A percentile compares a stretch with the other conserved stretches of the same genome.
phyloP scores from a whole-genome alignment of 2,113 vertebrate species.

The Entomyzon cyanotis region DNA sequence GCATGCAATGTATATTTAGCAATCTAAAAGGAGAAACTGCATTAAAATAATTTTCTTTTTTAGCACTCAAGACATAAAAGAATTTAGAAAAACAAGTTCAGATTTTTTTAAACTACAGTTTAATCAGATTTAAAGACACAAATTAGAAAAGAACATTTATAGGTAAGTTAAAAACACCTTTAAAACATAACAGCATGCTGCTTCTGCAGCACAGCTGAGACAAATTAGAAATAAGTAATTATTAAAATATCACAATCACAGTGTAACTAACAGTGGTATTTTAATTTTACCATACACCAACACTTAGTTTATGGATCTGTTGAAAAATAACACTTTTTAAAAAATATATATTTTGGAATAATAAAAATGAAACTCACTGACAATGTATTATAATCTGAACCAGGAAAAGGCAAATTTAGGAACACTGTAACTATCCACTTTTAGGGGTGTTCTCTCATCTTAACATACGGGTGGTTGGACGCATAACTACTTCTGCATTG shows the following conservation, averaged over 20 bases:
- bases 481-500: constrained; percentile 12
- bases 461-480: background rate
- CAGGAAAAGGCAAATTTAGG: constrained; percentile 60
- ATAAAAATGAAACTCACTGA: constrained; percentile 74
- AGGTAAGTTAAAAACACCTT: constrained; percentile 76
- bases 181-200: constrained; percentile 66
- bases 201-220: constrained; percentile 59
- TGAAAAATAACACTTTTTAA: constrained; percentile 80
- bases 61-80: background rate
- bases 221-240: constrained; percentile 58
- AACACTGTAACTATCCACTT: constrained; percentile 40
- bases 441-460: constrained; percentile 12
- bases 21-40: background rate
- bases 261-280: constrained; percentile 65
- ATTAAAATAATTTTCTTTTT: background rate
- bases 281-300: constrained; percentile 55
- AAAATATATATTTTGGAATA: constrained; percentile 80
- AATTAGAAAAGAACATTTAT: constrained; percentile 76
- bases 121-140: constrained; percentile 79
- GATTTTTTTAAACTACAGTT: constrained; percentile 76
- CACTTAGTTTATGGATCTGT: constrained; percentile 67
- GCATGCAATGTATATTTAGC: background rate
- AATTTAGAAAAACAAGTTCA: constrained; percentile 31
- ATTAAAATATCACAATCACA: constrained; percentile 64
- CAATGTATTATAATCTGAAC: constrained; percentile 50